A percentile compares a stretch with the other conserved stretches of the same genome.
Conservation (phyloP, 2,888 invertebrate species). For the Nesidiocoris tenuis region DNA sequence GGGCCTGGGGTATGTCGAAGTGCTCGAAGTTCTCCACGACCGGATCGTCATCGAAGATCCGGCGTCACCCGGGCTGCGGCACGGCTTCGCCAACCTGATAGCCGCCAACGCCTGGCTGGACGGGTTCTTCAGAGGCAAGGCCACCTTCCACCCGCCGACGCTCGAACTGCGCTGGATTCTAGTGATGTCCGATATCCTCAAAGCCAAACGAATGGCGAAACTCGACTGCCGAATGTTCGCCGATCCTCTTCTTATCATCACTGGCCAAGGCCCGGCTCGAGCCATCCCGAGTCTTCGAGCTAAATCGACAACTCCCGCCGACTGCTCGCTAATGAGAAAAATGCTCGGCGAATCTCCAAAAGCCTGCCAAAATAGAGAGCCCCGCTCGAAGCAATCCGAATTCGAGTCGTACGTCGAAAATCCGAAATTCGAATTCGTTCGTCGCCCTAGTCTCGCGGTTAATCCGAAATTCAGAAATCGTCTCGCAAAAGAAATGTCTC, state of each 20-base stretch:
- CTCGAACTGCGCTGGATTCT: conserved; percentile 27
- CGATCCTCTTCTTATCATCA: background rate
- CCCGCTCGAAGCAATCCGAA: background rate
- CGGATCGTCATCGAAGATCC: conserved; percentile 16
- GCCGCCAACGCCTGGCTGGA: conserved; percentile 20
- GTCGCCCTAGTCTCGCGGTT: background rate
- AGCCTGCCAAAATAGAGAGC: background rate
- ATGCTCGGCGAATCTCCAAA: background rate
- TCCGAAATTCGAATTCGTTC: background rate
- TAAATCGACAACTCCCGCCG: background rate
- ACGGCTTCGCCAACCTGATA: conserved; percentile 4
- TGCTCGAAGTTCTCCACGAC: background rate
- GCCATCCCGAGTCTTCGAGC: background rate
- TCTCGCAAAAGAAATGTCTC: background rate
- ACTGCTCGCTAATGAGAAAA: conserved; percentile 2
- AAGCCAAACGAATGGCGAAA: conserved; percentile 3
- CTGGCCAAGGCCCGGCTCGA: background rate
- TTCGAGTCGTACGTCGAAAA: background rate
- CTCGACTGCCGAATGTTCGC: conserved; percentile 3
- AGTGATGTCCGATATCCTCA: conserved; percentile 20
- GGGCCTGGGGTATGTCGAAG: conserved; percentile 14
- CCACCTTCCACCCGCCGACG: conserved; percentile 13
- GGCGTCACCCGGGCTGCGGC: background rate
- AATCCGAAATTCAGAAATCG: background rate
- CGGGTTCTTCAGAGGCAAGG: conserved; percentile 1